Conservation (phyloP, 2,888 invertebrate species). For the Pristionchus exspectatus region DNA sequence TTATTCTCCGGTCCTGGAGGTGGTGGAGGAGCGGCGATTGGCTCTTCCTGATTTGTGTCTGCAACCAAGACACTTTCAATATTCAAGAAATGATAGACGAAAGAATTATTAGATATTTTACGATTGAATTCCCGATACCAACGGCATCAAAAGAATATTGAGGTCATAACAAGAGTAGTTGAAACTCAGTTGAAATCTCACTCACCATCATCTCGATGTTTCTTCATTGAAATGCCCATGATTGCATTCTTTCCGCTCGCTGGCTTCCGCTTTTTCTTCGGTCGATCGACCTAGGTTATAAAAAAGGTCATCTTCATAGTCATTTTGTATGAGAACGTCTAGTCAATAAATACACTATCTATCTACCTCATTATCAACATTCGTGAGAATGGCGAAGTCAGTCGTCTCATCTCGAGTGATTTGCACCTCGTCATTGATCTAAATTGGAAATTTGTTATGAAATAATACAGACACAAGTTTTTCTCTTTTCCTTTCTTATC, state of each 20-base stretch:
- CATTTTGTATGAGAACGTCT: not conserved
- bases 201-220: conserved; percentile 21
- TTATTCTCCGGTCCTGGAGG: not conserved
- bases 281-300: not conserved
- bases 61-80: not conserved
- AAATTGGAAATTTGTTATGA: not conserved
- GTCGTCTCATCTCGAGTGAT: conserved; percentile 40
- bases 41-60: conserved; percentile 40
- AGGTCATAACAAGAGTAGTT: not conserved
- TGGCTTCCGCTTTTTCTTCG: conserved; percentile 32
- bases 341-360: not conserved
- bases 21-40: conserved; percentile 22
- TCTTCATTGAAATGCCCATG: conserved; percentile 29
- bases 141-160: not conserved
- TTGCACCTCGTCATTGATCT: conserved; percentile 54
- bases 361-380: conserved; percentile 14
- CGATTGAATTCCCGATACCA: not conserved
- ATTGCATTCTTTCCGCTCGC: not conserved
- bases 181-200: not conserved
- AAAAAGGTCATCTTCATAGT: not conserved
- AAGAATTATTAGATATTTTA: no score
- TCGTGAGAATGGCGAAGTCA: not conserved
- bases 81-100: no score
- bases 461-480: not conserved
- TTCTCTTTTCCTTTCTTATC: not conserved